Evolutionary conservation across 2,113 vertebrate genomes (phyloP).

Genomic region (Strix aluco): DNA sequence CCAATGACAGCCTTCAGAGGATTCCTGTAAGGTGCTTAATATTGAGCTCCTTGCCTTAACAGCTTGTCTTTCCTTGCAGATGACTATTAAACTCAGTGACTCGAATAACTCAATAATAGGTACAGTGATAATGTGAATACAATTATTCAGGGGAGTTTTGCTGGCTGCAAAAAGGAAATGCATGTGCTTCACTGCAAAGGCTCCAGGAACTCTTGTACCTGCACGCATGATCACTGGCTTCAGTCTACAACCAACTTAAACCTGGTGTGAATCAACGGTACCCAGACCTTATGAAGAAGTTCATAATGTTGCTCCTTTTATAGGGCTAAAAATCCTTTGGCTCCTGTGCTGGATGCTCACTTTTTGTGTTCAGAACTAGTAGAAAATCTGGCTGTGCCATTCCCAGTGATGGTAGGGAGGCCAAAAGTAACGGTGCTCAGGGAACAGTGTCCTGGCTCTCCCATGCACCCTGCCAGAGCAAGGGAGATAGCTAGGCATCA

Average conservation of each 20-base stretch:
- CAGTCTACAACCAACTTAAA: neutral
- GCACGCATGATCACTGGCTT: neutral
- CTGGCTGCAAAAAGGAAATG: neutral
- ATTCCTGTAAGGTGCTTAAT: neutral
- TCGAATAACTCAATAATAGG: neutral
- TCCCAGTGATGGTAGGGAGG: neutral
- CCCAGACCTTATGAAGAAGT: neutral
- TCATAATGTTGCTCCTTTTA: neutral
- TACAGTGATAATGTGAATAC: neutral
- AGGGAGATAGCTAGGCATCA: neutral
- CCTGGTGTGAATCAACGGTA: rapidly evolving
- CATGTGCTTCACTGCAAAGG: neutral
- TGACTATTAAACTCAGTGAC: neutral
- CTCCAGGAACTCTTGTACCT: neutral
- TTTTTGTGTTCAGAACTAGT: neutral
- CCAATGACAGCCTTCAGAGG: neutral
- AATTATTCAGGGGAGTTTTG: neutral
- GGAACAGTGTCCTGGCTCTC: rapidly evolving
- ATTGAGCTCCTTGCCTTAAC: neutral
- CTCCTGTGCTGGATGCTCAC: neutral
- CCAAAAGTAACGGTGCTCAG: neutral
- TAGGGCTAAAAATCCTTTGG: neutral
- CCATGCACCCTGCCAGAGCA: rapidly evolving
- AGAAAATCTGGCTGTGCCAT: rapidly evolving
- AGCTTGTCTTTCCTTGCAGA: neutral